Conservation (phyloP, 1,140 invertebrate genomes). For the Diplogasteroides magnus region DNA sequence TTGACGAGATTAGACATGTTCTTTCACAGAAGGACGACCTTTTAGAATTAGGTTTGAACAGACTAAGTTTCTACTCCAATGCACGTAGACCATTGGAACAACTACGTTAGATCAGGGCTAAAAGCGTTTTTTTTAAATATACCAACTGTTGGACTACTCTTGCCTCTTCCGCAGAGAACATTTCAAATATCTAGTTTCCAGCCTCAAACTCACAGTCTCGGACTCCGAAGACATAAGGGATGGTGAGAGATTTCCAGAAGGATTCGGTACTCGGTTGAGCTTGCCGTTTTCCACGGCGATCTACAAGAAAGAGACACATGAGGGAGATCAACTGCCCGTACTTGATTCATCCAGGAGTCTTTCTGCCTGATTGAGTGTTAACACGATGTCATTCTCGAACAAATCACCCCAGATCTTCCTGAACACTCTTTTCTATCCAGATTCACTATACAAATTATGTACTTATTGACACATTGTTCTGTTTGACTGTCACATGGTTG, state of each 20-base stretch:
- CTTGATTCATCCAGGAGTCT: slow-evolving; percentile 38
- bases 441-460: neutral
- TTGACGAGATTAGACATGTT: too few relatives aligned
- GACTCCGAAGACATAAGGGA: slow-evolving; percentile 37
- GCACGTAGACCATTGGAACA: too few relatives aligned
- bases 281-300: slow-evolving; percentile 35
- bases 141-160: too few relatives aligned
- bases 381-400: slow-evolving; percentile 51
- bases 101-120: too few relatives aligned
- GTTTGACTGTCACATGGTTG: neutral
- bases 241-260: slow-evolving; percentile 37
- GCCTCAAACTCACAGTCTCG: slow-evolving; percentile 24
- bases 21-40: too few relatives aligned
- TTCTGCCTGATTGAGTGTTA: slow-evolving; percentile 44
- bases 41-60: too few relatives aligned
- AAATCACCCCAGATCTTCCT: slow-evolving; percentile 40
- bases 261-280: slow-evolving; percentile 41
- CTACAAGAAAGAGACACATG: too few relatives aligned
- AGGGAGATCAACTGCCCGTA: neutral
- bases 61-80: too few relatives aligned
- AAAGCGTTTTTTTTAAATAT: too few relatives aligned
- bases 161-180: too few relatives aligned
- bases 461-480: neutral
- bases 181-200: too few relatives aligned
- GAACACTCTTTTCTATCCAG: neutral